Base-by-base conservation (phyloP, 2,888 invertebrate species). In the Ophraella communa region DNA sequence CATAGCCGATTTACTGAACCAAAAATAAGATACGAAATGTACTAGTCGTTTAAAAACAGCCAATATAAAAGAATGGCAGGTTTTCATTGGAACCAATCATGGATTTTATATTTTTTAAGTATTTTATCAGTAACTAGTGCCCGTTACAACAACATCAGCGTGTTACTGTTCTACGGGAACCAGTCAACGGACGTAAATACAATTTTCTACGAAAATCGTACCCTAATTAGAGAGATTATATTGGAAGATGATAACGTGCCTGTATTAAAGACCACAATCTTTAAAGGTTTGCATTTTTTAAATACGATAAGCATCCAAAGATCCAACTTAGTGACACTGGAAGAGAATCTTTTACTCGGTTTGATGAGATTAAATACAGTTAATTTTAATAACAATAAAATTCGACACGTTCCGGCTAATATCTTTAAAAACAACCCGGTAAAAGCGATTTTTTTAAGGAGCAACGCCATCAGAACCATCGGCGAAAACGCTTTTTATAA, bases 401-500 rank as follows among this genome's bases (percentile, higher is more conserved):
- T 76, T 1, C 20, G 59, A 30, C 44, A 27, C 35, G 55, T 76
- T 20, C 21, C 53, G 1, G 58, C 63, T n/a, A 63, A 65, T 14
- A 63, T 74, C 23, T 75, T 76, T 53, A 64, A 63, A 20, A 68
- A 70, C 47, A 60, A 74, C 44, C 44, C 47, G 4, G 52, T 74
- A 8, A 54, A 45, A 2, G 72, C 62, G 55, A 54, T 76, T 18
- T 61, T 57, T 10, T 60, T 76, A 20, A 65, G 54, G 47, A 68
- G 66, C 7, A 76, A 76, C 47, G 64, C 64, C 14, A 74, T 76
- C 21, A 35, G 64, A 30, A 21, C 14, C 4, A 62, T 76, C 4
- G 49, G 67, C 27, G 45, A 62, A n/a, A 65, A 64, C 20, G 69
- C 73, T 4, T 75, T 76, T 66, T 68, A 69, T 39, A 73, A 74